phyloP scores from a whole-genome alignment of 2,797 vertebrate species.

The Toxotes lorentzi region DNA sequence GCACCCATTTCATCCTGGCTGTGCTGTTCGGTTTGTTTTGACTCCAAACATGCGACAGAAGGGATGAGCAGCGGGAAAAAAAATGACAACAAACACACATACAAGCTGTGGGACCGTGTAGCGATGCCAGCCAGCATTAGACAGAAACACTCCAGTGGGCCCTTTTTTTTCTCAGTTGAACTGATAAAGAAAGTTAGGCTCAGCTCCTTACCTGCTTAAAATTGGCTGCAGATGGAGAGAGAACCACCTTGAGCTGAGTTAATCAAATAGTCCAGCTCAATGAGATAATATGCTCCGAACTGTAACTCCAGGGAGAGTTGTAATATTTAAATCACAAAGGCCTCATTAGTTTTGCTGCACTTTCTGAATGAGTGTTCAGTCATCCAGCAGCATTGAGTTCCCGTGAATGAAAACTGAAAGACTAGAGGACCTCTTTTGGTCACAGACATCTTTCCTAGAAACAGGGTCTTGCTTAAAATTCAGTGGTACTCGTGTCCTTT shows the following conservation, averaged over 20 bases:
- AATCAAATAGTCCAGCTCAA: slow-evolving; percentile 19
- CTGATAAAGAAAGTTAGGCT: slow-evolving; percentile 23
- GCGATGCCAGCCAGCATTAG: slow-evolving; percentile 46
- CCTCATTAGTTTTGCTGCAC: slow-evolving; percentile 47
- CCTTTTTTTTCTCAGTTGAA: slow-evolving; percentile 8
- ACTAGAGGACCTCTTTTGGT: slow-evolving; percentile 16
- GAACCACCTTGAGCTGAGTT: slow-evolving; percentile 15
- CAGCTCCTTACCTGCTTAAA: slow-evolving; percentile 47
- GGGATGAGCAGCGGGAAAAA: slow-evolving; percentile 50
- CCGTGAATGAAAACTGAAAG: slow-evolving; percentile 58
- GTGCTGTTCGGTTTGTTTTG: slow-evolving; percentile 73
- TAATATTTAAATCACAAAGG: slow-evolving; percentile 52
- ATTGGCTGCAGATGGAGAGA: slow-evolving; percentile 32
- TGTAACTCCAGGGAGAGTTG: slow-evolving; percentile 39
- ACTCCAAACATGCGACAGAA: slow-evolving; percentile 75
- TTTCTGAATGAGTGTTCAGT: slow-evolving; percentile 64
- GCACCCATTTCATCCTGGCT: slow-evolving; percentile 63
- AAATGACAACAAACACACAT: slow-evolving; percentile 71
- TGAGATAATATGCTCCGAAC: slow-evolving; percentile 35
- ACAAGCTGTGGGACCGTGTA: slow-evolving; percentile 41
- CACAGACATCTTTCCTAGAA: slow-evolving; percentile 26
- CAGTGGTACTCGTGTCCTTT: slow-evolving; percentile 1
- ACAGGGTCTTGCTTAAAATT: background rate
- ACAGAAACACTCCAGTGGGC: slow-evolving; percentile 24
- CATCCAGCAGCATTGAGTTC: slow-evolving; percentile 30